Evolutionary conservation across 1,140 invertebrate species (phyloP).

Genomic region (Olivierus martensii): DNA sequence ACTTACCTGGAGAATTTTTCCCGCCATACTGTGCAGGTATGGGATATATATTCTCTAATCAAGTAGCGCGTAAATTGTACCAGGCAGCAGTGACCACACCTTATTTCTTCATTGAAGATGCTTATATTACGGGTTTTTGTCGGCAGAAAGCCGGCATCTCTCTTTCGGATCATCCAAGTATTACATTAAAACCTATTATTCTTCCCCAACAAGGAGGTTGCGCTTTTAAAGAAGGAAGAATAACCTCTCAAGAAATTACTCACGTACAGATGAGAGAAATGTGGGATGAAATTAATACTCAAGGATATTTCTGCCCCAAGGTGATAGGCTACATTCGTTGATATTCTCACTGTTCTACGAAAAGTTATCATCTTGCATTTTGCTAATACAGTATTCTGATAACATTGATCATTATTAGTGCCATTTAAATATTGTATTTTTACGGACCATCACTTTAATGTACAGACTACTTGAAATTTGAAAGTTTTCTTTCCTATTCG

Average conservation of each 20-base stretch:
- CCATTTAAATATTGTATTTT: too few species aligned
- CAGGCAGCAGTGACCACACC: constrained; percentile 19
- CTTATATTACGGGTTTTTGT: constrained; percentile 26
- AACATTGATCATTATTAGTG: too few species aligned
- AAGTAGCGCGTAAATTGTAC: constrained; percentile 17
- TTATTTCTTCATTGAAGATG: constrained; percentile 28
- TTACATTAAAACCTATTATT: constrained; percentile 18
- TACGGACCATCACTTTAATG: too few species aligned
- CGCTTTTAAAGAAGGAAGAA: constrained; percentile 19
- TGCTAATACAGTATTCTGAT: too few species aligned
- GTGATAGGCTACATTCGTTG: too few species aligned
- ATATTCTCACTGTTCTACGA: too few species aligned
- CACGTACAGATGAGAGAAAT: constrained; percentile 15
- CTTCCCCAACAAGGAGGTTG: constrained; percentile 11
- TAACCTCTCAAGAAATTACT: constrained; percentile 22
- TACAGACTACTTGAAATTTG: too few species aligned
- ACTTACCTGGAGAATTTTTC: constrained; percentile 21
- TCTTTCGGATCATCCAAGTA: constrained; percentile 14
- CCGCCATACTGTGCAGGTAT: constrained; percentile 26
- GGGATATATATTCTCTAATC: constrained; percentile 21
- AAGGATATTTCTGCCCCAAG: constrained; percentile 22
- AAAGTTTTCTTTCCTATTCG: too few species aligned
- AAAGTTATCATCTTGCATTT: too few species aligned
- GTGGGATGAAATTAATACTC: constrained; percentile 22
- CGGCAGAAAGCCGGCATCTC: constrained; percentile 19